A percentile compares a stretch with the other conserved stretches of the same genome.
phyloP scores from a whole-genome alignment of 2,113 vertebrate genomes.

The Carassius auratus region DNA sequence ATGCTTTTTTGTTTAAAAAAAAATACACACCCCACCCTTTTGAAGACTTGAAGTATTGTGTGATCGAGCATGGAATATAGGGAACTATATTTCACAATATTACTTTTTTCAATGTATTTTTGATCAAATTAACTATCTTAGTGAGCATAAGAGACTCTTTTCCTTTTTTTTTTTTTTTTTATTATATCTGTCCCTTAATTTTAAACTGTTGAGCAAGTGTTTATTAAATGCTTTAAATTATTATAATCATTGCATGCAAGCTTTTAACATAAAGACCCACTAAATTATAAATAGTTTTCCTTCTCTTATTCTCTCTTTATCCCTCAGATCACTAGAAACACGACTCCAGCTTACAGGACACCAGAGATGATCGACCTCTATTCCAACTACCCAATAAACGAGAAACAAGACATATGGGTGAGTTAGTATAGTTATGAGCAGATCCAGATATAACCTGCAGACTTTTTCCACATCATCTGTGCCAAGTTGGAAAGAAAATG shows the following conservation, averaged over 20 bases:
- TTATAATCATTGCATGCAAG: neutral
- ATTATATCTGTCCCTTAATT: too few species aligned
- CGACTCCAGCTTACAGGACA: constrained; percentile 93
- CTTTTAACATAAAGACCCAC: neutral
- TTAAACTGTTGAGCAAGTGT: neutral
- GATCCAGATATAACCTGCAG: too few species aligned
- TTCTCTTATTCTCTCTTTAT: neutral
- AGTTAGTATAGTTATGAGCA: constrained; percentile 57
- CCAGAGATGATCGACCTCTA: constrained; percentile 97
- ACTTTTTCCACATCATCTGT: too few species aligned
- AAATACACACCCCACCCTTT: too few species aligned
- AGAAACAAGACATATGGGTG: constrained; percentile 99
- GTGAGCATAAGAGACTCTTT: neutral
- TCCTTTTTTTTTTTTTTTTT: too few species aligned
- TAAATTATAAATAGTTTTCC: neutral
- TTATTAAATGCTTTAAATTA: neutral
- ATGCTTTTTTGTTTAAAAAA: too few species aligned
- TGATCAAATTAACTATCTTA: neutral
- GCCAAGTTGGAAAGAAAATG: neutral
- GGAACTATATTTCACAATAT: too few species aligned
- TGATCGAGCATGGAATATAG: too few species aligned
- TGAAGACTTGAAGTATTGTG: too few species aligned
- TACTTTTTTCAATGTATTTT: too few species aligned
- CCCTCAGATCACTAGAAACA: constrained; percentile 92
- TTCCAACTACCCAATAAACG: constrained; percentile 95